These are phyloP conservation scores for Myopa tessellatipennis DNA, from an alignment of 2,888 invertebrate species.

Conservation along the genomic window DNA sequence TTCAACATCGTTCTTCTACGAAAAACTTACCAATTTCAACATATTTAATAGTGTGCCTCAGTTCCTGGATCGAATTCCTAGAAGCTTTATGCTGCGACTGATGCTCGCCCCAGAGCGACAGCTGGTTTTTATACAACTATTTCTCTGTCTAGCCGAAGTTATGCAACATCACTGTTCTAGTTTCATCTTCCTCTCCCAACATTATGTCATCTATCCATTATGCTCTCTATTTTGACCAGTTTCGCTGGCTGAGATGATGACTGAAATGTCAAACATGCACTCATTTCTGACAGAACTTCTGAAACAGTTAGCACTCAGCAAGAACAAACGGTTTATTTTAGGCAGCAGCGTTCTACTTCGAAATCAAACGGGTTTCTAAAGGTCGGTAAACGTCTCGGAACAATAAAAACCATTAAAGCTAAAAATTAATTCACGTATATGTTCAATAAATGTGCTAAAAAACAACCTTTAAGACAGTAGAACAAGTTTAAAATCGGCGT, in stretches of 20 bases:
- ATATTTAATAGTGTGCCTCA: slow-evolving; percentile 32
- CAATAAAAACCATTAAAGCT: background rate
- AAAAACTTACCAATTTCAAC: slow-evolving; percentile 44
- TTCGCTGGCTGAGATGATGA: background rate
- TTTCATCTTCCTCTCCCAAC: background rate
- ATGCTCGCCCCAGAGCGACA: background rate
- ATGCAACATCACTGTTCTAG: background rate
- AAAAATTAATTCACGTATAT: background rate
- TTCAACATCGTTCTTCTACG: background rate
- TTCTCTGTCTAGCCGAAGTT: background rate
- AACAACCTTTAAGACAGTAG: background rate
- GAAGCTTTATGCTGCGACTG: slow-evolving; percentile 21
- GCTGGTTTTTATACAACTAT: slow-evolving; percentile 23
- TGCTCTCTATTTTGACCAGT: background rate
- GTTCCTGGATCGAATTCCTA: background rate
- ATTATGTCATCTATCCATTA: background rate
- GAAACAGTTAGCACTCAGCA: background rate
- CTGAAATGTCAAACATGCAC: background rate
- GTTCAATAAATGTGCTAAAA: background rate
- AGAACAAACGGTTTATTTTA: background rate
- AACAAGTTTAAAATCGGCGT: slow-evolving; percentile 17
- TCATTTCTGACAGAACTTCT: background rate
- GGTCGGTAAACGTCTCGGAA: background rate
- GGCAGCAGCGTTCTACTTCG: background rate
- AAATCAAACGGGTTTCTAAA: background rate